phyloP scores from a whole-genome alignment of 37 sponge, comb jelly and placozoan species.

The Mnemiopsis leidyi region DNA sequence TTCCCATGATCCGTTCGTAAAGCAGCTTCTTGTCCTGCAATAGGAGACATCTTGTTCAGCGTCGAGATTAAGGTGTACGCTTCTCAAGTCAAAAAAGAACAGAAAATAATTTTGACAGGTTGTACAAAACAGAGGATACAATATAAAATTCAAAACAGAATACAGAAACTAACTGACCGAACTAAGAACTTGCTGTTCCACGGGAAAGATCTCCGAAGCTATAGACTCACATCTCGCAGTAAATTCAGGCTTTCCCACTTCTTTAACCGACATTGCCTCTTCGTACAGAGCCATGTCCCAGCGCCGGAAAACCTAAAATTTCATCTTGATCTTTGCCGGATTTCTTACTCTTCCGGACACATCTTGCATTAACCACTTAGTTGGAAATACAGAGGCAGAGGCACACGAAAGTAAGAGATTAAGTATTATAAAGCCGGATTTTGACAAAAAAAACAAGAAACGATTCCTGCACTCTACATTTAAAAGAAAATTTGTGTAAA shows the following conservation, averaged over 20 bases:
- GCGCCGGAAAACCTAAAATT: slow-evolving; percentile 9
- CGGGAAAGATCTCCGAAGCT: slow-evolving; percentile 42
- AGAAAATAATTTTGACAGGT: no score
- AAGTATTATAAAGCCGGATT: no score
- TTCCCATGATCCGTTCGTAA: slow-evolving; percentile 38
- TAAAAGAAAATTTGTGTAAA: no score
- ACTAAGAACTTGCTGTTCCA: slow-evolving; percentile 47
- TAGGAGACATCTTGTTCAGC: no score
- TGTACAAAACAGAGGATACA: neutral
- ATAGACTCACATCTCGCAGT: slow-evolving; percentile 40
- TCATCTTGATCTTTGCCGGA: no score
- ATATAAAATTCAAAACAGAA: neutral
- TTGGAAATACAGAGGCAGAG: neutral
- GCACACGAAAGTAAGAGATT: neutral
- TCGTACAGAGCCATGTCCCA: slow-evolving; percentile 50
- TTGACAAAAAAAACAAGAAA: no score
- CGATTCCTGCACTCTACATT: no score
- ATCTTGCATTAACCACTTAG: neutral
- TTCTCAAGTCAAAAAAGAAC: no score
- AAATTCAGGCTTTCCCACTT: slow-evolving; percentile 64
- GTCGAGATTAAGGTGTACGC: no score
- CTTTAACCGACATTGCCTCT: slow-evolving; percentile 24
- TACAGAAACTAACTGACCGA: neutral
- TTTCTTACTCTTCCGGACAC: neutral
- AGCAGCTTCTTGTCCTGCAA: slow-evolving; percentile 51